These are phyloP conservation scores for Globodera rostochiensis DNA, from an alignment of 1,140 invertebrate genomes.

Conservation along the genomic window DNA sequence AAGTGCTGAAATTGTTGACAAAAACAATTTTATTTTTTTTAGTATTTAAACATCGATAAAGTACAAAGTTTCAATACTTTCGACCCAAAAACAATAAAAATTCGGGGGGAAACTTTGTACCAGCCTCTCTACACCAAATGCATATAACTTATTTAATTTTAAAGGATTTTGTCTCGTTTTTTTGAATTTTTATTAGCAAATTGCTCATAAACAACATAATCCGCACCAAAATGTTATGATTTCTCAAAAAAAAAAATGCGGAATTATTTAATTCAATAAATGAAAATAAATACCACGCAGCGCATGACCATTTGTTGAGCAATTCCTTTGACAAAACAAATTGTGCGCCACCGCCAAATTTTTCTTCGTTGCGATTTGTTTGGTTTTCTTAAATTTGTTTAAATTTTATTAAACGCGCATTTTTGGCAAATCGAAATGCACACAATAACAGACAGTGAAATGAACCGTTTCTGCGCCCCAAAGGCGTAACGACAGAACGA, in stretches of 20 bases:
- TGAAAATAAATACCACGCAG: neutral
- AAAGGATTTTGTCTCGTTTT: neutral
- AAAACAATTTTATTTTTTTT: neutral
- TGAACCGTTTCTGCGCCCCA: neutral
- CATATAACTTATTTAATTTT: neutral
- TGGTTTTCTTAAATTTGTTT: conserved; percentile 1
- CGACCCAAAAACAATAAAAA: neutral
- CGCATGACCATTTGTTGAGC: conserved; percentile 36
- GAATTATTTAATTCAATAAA: too few species aligned
- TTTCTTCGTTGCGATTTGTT: neutral
- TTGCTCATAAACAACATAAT: neutral
- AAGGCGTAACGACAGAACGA: too few species aligned
- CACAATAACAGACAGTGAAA: neutral
- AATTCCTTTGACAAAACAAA: conserved; percentile 10
- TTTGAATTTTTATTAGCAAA: neutral
- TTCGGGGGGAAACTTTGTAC: neutral
- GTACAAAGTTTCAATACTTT: neutral
- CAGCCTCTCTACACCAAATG: neutral
- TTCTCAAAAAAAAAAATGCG: too few species aligned
- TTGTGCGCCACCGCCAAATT: neutral
- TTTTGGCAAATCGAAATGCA: neutral
- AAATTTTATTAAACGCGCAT: neutral
- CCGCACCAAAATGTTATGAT: neutral
- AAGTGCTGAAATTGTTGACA: conserved; percentile 31
- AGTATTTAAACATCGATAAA: neutral